phyloP scores from a whole-genome alignment of 2,113 vertebrate genomes.

The Bos taurus region DNA sequence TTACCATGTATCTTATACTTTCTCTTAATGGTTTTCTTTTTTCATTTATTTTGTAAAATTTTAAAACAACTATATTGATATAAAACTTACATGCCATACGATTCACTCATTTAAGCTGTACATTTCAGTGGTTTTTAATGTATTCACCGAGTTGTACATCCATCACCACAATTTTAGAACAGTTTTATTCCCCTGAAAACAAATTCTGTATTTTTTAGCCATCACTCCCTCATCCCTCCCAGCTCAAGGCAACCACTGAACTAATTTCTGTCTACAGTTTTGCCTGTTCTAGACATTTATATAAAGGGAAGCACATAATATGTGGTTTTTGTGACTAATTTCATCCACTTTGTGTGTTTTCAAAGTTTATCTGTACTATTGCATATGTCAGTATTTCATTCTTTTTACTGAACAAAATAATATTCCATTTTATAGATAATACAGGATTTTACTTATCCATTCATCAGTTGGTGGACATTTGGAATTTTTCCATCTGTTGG shows the following conservation, averaged over 20 bases:
- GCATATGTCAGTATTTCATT: background rate
- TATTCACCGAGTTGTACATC: background rate
- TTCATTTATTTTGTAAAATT: background rate
- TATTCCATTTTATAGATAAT: background rate
- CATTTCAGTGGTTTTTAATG: background rate
- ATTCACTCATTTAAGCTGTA: background rate
- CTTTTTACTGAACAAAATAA: constrained; percentile 17
- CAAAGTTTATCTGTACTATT: background rate
- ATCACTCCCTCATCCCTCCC: background rate
- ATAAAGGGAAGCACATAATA: background rate
- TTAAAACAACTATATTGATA: background rate
- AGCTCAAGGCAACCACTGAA: background rate
- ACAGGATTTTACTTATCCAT: background rate
- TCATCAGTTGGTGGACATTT: background rate
- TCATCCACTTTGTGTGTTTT: constrained; percentile 1
- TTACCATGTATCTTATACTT: background rate
- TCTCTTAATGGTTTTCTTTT: background rate
- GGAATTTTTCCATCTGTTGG: background rate
- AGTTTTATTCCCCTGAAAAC: background rate
- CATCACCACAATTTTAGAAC: background rate
- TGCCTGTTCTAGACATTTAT: background rate
- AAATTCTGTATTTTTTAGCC: background rate
- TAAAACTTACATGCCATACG: background rate
- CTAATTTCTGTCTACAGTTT: background rate
- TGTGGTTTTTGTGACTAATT: background rate